A percentile compares a stretch with the other conserved stretches of the same genome.
These are phyloP conservation scores for Hemithea aestivaria DNA, from an alignment of 2,888 invertebrate species.

Conservation along the genomic window DNA sequence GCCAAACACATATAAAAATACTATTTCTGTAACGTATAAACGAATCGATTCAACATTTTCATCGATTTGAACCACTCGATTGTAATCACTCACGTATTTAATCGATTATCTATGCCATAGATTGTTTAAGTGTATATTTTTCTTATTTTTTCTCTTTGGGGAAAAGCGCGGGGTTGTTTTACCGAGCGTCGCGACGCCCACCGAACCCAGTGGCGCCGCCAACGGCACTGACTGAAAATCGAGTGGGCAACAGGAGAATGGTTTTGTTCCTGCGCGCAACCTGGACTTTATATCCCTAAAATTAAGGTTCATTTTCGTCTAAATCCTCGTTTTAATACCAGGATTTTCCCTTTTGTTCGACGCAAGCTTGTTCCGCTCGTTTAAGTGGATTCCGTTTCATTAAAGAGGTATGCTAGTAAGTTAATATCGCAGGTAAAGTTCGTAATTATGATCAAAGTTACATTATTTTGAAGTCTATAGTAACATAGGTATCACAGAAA, in stretches of 20 bases:
- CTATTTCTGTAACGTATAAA: slow-evolving; percentile 65
- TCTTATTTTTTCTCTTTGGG: slow-evolving; percentile 31
- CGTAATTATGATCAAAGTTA: too few relatives aligned
- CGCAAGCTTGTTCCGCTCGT: slow-evolving; percentile 56
- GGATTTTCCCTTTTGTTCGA: slow-evolving; percentile 71
- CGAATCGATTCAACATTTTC: slow-evolving; percentile 24
- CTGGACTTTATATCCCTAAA: slow-evolving; percentile 30
- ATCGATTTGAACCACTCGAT: slow-evolving; percentile 10
- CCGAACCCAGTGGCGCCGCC: slow-evolving; percentile 72
- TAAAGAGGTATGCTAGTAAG: slow-evolving; percentile 35
- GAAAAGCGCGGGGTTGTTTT: slow-evolving; percentile 45
- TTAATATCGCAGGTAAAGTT: slow-evolving; percentile 7
- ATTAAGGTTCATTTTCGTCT: slow-evolving; percentile 31
- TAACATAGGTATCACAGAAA: too few relatives aligned
- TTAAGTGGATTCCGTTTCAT: slow-evolving; percentile 58
- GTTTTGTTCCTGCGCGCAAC: slow-evolving; percentile 27
- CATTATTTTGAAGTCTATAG: too few relatives aligned
- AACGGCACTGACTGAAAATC: slow-evolving; percentile 68
- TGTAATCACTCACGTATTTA: background rate
- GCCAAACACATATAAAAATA: slow-evolving; percentile 62
- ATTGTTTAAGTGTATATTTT: slow-evolving; percentile 19
- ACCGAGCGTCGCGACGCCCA: slow-evolving; percentile 62
- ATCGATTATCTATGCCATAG: background rate
- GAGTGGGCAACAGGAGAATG: slow-evolving; percentile 48
- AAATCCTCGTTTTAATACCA: slow-evolving; percentile 32